A percentile compares a stretch with the other conserved stretches of the same genome.
Evolutionary conservation across 2,113 vertebrate genomes (phyloP).

Genomic region (Ellobius talpinus): DNA sequence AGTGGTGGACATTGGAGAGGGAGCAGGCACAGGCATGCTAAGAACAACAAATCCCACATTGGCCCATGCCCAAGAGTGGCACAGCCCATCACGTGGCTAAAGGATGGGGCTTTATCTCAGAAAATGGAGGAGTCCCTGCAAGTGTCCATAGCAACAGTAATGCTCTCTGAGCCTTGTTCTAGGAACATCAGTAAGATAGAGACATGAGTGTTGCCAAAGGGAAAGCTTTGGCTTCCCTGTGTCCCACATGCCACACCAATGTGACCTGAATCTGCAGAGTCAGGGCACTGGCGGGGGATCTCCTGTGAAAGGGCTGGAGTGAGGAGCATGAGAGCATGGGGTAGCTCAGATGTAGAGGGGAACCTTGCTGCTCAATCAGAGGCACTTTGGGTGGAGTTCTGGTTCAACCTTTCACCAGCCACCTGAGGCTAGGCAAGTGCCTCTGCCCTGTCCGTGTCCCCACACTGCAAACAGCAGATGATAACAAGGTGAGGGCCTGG

Average conservation of each 20-base stretch:
- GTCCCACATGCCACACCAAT: background rate
- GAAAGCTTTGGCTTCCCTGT: background rate
- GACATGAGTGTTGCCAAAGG: background rate
- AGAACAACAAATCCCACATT: background rate
- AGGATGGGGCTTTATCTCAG: background rate
- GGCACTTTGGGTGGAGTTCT: background rate
- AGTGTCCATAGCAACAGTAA: background rate
- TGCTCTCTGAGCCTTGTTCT: background rate
- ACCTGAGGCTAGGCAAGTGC: background rate
- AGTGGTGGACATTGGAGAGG: too few relatives aligned
- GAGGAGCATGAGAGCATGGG: background rate
- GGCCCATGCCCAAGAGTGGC: background rate
- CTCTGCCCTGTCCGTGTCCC: too few relatives aligned
- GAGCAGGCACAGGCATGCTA: background rate
- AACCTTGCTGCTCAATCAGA: background rate
- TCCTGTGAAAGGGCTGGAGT: background rate
- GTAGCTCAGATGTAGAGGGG: background rate
- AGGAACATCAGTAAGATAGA: background rate
- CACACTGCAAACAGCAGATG: background rate
- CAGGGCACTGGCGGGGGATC: background rate
- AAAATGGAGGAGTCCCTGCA: background rate
- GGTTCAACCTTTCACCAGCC: background rate
- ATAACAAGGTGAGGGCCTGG: background rate
- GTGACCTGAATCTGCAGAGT: background rate
- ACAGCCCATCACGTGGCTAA: background rate